A percentile compares a stretch with the other conserved stretches of the same genome.
Evolutionary conservation across 2,888 invertebrate genomes (phyloP).

Genomic region (Dysmachus trigonus): DNA sequence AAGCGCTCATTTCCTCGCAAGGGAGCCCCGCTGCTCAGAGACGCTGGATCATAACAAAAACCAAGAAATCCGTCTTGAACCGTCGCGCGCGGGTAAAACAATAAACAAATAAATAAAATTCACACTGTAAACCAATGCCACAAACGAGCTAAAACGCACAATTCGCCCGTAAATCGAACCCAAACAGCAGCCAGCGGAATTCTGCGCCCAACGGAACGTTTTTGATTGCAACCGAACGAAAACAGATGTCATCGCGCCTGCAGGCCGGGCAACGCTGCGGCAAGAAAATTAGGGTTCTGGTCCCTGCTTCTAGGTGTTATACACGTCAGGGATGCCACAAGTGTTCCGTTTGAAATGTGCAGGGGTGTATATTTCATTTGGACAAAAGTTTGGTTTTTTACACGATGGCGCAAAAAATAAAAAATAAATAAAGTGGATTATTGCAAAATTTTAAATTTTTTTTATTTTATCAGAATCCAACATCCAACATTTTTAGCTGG

Average conservation of each 20-base stretch:
- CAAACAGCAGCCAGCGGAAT: not conserved
- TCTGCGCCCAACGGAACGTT: not conserved
- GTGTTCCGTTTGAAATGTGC: not conserved
- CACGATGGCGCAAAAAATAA: too few species aligned
- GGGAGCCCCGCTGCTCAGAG: not conserved
- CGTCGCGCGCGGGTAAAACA: not conserved
- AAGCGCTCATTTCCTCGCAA: constrained; percentile 59
- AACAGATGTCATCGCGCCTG: not conserved
- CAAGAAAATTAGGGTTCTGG: not conserved
- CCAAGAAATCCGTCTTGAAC: not conserved
- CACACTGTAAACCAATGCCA: not conserved
- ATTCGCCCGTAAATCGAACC: not conserved
- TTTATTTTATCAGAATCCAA: too few species aligned
- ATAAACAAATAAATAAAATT: not conserved
- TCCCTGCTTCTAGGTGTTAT: not conserved
- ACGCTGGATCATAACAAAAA: not conserved
- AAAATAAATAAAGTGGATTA: too few species aligned
- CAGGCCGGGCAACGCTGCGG: not conserved
- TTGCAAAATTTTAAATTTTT: too few species aligned
- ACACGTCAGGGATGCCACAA: not conserved
- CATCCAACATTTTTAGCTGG: too few species aligned
- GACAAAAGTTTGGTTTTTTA: not conserved
- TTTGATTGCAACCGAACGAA: not conserved
- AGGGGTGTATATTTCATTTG: not conserved
- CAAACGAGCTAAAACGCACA: not conserved